A percentile compares a stretch with the other conserved stretches of the same genome.
phyloP scores from a whole-genome alignment of 2,797 vertebrate genomes.

The Apogon hyalosoma region DNA sequence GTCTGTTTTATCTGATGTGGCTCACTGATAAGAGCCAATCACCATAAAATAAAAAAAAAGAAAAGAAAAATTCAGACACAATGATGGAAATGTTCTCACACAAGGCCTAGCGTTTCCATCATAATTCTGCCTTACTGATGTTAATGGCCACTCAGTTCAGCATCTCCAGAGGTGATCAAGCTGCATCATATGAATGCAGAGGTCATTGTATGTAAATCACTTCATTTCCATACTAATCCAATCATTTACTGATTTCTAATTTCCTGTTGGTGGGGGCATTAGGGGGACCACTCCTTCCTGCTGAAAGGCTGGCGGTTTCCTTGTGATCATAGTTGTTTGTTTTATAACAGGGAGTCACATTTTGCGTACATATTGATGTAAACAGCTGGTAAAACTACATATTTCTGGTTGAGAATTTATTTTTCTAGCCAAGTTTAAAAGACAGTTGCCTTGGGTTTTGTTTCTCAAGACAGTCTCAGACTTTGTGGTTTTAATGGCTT shows the following conservation, averaged over 20 bases:
- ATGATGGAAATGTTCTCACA: too few relatives aligned
- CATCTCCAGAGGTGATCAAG: not conserved
- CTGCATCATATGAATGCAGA: not conserved
- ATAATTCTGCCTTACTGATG: not conserved
- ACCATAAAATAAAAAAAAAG: too few relatives aligned
- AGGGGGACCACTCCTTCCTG: not conserved
- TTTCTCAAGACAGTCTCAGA: not conserved
- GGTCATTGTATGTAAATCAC: not conserved
- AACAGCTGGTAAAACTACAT: too few relatives aligned
- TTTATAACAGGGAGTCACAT: too few relatives aligned
- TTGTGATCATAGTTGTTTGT: too few relatives aligned
- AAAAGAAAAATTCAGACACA: too few relatives aligned
- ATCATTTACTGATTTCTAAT: not conserved
- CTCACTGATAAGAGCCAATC: too few relatives aligned
- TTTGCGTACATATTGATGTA: too few relatives aligned
- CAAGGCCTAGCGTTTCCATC: too few relatives aligned
- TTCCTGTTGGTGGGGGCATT: not conserved
- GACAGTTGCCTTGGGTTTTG: constrained; percentile 49
- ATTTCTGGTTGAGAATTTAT: not conserved
- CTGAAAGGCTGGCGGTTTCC: too few relatives aligned
- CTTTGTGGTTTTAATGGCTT: not conserved
- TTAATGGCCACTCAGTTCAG: not conserved
- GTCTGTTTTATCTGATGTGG: too few relatives aligned
- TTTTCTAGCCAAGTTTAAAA: constrained; percentile 53
- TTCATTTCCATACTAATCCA: not conserved